Evolutionary conservation across 2,113 vertebrate species (phyloP).

Genomic region (Cephalopholis sonnerati): DNA sequence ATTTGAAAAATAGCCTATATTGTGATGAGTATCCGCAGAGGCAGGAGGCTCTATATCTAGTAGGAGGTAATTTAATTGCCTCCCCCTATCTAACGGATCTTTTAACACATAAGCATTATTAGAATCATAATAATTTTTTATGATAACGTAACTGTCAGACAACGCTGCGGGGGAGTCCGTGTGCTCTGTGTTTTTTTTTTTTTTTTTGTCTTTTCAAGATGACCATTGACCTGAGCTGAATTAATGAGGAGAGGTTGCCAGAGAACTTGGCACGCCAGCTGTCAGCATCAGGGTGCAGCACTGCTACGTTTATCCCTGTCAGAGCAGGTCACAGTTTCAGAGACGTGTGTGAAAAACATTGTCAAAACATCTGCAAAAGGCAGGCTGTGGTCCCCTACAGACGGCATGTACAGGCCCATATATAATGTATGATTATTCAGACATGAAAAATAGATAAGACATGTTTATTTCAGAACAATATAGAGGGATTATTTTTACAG

Average conservation of each 20-base stretch:
- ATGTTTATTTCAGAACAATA: background rate
- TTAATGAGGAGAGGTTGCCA: conserved; percentile 70
- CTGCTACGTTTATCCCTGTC: conserved; percentile 41
- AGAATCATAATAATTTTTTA: conserved; percentile 60
- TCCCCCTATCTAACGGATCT: conserved; percentile 24
- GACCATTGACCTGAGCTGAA: conserved; percentile 64
- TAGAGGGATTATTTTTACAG: background rate
- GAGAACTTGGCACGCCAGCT: conserved; percentile 48
- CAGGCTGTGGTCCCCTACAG: background rate
- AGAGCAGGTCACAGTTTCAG: conserved; percentile 27
- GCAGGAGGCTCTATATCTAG: conserved; percentile 27
- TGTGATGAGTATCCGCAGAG: conserved; percentile 25
- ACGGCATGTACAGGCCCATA: background rate
- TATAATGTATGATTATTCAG: background rate
- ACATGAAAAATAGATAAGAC: background rate
- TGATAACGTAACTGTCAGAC: conserved; percentile 58
- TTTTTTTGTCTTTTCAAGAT: conserved; percentile 43
- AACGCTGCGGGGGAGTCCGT: conserved; percentile 13
- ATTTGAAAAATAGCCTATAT: conserved; percentile 25
- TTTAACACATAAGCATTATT: conserved; percentile 68
- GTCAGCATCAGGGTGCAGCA: conserved; percentile 51
- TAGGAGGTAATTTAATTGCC: conserved; percentile 57
- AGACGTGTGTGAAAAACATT: conserved; percentile 7
- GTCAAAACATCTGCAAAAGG: conserved; percentile 35
- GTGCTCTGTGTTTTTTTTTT: conserved; percentile 1